Evolutionary conservation across 2,113 vertebrate species (phyloP), one percentile per base, ranked within the genome.

Genomic region (Gasterosteus nipponicus): DNA sequence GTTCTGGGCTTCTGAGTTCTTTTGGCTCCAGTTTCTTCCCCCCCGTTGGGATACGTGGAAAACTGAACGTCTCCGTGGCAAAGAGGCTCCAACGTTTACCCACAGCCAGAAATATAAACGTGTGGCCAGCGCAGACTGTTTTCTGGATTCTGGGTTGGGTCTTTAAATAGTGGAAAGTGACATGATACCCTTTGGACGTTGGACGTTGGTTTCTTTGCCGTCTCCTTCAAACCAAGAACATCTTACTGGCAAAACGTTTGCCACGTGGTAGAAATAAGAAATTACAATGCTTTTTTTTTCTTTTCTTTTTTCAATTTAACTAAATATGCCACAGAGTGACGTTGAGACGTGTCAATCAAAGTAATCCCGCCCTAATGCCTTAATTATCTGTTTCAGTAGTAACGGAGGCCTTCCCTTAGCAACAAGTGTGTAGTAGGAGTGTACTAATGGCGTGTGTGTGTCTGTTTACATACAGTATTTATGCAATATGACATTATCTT

Each of bases 31-130:
- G 16, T 58, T 62, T 42, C 77, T 10, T 77, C 49, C 2, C 59
- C 15, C 15, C 35, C 19, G 3, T 61, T 49, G 69, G 75, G 62
- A 8, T 75, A 10, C 59, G 39, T 78, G 86, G 79, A 81, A 78
- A 82, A 80, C 56, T 2, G 42, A 60, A 70, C 31, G 38, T 82
- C 60, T 78, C 22, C 53, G 44, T n/a, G 65, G 77, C 6, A 2
- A 2, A 57, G 69, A 74, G 49, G 58, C 67, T 73, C 53, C 69
- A 42, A 7, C 3, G 0, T 57, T 69, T 38, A 39, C 31, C 73
- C 68, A 53, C 75, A 58, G 70, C 57, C 69, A 33, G n/a, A 12
- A 67, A 60, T 76, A 41, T 72, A 70, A 79, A 68, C 47, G 44
- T 77, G 80, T 35, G 71, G 61, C 77, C 56, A 3, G 57, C 33